Percentiles rank a stretch among this genome's conserved stretches.
These are phyloP conservation scores for Hestina assimilis DNA, from an alignment of 1,140 invertebrate species.

Conservation along the genomic window DNA sequence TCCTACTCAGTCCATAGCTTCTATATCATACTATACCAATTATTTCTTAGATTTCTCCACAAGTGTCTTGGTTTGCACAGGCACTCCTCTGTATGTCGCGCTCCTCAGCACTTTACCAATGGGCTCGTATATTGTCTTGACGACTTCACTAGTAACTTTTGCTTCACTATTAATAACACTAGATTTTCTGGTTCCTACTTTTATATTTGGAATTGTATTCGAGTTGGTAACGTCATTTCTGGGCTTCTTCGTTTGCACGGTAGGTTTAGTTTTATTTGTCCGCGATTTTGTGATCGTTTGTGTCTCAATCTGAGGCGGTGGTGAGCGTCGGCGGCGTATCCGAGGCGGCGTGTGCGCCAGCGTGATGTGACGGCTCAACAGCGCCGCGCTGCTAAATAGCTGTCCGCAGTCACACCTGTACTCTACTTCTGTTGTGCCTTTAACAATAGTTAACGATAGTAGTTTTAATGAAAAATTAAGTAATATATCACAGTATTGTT, in stretches of 20 bases:
- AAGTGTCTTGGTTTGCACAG: conserved; percentile 52
- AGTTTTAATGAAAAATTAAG: background rate
- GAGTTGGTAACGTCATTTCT: conserved; percentile 21
- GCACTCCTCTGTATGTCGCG: conserved; percentile 40
- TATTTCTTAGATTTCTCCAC: conserved; percentile 48
- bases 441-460: background rate
- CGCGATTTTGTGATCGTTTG: conserved; percentile 16
- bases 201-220: conserved; percentile 19
- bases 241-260: conserved; percentile 26
- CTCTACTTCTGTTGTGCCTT: conserved; percentile 51
- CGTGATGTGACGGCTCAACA: conserved; percentile 63
- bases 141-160: conserved; percentile 22
- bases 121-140: conserved; percentile 15
- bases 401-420: conserved; percentile 73
- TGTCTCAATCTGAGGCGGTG: conserved; percentile 30
- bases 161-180: conserved; percentile 30
- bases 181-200: conserved; percentile 32
- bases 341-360: conserved; percentile 72
- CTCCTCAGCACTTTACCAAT: conserved; percentile 32
- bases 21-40: background rate
- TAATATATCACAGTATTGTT: too few species aligned
- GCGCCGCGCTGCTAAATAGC: conserved; percentile 63
- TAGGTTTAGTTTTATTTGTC: conserved; percentile 18
- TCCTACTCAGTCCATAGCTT: conserved; percentile 26
- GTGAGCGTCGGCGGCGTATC: conserved; percentile 47